Percentiles rank a stretch among this genome's conserved stretches.
phyloP scores from a whole-genome alignment of 2,113 vertebrate genomes.

The Alaudala cheleensis region DNA sequence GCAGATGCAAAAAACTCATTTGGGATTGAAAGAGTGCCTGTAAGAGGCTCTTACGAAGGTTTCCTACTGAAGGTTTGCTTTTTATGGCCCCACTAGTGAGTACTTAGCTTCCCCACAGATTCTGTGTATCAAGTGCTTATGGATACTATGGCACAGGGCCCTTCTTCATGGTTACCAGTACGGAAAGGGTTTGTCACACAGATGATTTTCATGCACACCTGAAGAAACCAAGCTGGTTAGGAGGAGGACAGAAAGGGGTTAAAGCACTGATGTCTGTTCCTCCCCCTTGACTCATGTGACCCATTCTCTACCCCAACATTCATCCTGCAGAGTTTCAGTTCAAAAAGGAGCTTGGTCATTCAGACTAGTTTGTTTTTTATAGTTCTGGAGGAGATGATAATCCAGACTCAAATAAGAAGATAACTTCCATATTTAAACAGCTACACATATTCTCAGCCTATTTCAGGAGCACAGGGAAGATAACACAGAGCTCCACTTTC shows the following conservation, averaged over 20 bases:
- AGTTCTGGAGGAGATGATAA: background rate
- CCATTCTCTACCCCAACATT: background rate
- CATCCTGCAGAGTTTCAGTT: background rate
- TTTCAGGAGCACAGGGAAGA: constrained; percentile 41
- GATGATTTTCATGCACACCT: background rate
- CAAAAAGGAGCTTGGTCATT: background rate
- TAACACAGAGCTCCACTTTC: constrained; percentile 44
- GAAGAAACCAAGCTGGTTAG: background rate
- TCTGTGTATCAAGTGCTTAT: background rate
- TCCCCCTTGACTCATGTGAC: background rate
- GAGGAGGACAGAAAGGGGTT: background rate
- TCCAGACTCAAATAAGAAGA: background rate
- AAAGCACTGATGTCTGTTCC: background rate
- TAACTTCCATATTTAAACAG: constrained; percentile 36
- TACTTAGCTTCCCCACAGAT: background rate
- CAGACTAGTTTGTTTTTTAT: background rate
- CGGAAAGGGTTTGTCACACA: background rate
- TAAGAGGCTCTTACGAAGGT: background rate
- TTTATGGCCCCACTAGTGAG: background rate
- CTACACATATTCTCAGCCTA: constrained; percentile 36
- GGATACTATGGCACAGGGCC: background rate
- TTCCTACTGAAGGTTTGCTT: background rate
- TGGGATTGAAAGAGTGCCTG: background rate
- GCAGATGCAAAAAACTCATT: background rate
- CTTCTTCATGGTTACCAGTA: background rate